Percentiles rank a stretch among this genome's conserved stretches.
Conservation (phyloP, 2,888 invertebrate genomes). For the Callosobruchus maculatus region DNA sequence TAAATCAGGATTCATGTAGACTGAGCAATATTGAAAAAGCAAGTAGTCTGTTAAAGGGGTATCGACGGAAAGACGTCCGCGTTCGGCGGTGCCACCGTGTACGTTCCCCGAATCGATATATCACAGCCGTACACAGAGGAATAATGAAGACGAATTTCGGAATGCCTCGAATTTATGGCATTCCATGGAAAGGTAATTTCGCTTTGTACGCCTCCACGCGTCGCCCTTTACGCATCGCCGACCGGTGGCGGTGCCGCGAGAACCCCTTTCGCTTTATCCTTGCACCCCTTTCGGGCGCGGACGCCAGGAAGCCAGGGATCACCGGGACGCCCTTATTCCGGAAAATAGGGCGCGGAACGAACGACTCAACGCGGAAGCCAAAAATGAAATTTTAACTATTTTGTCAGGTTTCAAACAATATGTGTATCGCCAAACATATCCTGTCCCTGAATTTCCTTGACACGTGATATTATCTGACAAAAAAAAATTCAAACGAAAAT, state of each 20-base stretch:
- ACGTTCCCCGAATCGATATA: conserved; percentile 28
- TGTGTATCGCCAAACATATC: no score
- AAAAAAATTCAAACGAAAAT: no score
- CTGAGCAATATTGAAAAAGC: no score
- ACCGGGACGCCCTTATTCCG: background rate
- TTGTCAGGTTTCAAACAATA: no score
- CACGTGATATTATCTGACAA: no score
- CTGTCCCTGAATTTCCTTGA: no score
- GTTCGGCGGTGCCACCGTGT: conserved; percentile 8
- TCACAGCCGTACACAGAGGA: conserved; percentile 20
- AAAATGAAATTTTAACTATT: no score
- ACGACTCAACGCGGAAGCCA: no score
- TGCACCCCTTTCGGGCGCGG: background rate
- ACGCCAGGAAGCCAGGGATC: background rate
- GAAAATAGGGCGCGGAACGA: no score
- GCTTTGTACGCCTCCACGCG: background rate
- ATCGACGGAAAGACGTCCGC: no score
- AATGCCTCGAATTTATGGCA: conserved; percentile 35
- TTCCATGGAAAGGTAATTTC: conserved; percentile 15
- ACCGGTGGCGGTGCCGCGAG: background rate
- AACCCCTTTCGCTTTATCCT: background rate
- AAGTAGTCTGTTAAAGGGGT: no score
- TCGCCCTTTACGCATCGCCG: background rate
- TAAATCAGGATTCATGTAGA: no score
- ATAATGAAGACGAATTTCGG: conserved; percentile 36